Evolutionary conservation across 2,888 invertebrate species (phyloP).

Genomic region (Neoascia interrupta): DNA sequence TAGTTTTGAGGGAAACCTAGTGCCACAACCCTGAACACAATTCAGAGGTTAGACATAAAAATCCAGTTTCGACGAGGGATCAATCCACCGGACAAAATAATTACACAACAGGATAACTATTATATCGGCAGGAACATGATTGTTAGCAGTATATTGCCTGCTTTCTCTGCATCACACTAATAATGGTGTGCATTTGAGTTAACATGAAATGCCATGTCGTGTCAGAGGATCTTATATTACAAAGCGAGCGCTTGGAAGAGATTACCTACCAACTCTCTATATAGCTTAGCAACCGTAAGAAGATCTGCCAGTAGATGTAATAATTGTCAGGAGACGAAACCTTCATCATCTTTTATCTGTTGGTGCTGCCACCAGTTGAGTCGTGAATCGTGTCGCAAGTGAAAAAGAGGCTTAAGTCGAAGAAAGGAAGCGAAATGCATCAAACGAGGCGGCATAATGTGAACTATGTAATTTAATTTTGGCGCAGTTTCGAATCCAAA

Average conservation of each 20-base stretch:
- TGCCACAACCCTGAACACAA: slow-evolving; percentile 28
- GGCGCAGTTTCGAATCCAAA: no score
- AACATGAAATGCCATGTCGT: slow-evolving; percentile 47
- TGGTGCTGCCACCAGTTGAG: slow-evolving; percentile 36
- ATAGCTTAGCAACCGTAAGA: slow-evolving; percentile 52
- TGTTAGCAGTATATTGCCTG: slow-evolving; percentile 66
- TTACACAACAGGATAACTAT: slow-evolving; percentile 72
- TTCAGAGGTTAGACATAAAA: slow-evolving; percentile 69
- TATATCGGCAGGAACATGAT: slow-evolving; percentile 72
- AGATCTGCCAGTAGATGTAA: slow-evolving; percentile 43
- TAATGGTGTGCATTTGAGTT: slow-evolving; percentile 44
- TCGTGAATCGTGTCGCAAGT: slow-evolving; percentile 45
- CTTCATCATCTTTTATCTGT: slow-evolving; percentile 44
- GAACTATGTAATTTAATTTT: slow-evolving; percentile 27
- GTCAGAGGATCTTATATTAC: slow-evolving; percentile 54
- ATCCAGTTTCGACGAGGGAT: slow-evolving; percentile 48
- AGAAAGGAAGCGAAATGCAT: slow-evolving; percentile 17
- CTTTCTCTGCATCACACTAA: slow-evolving; percentile 9
- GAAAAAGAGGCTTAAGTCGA: slow-evolving; percentile 42
- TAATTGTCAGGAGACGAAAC: slow-evolving; percentile 63
- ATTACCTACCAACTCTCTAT: slow-evolving; percentile 59
- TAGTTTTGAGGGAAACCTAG: slow-evolving; percentile 54
- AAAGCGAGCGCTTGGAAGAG: slow-evolving; percentile 31
- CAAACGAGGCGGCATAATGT: slow-evolving; percentile 64
- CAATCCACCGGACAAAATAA: slow-evolving; percentile 67